A percentile compares a stretch with the other conserved stretches of the same genome.
Conservation (phyloP, 1,140 invertebrate species). For the Grapholita molesta region DNA sequence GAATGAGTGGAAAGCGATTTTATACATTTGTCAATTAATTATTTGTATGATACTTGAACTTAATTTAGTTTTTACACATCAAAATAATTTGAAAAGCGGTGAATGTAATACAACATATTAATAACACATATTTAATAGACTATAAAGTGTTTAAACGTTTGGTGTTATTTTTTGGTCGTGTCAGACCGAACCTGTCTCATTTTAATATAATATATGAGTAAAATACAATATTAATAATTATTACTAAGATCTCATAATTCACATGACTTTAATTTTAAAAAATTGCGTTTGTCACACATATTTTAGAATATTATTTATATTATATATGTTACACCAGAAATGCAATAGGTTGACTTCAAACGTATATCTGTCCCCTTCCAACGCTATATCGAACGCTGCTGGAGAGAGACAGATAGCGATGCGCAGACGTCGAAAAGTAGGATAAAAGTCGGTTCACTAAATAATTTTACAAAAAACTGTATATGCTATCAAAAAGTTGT, state of each 20-base stretch:
- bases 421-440: background rate
- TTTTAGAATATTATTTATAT: background rate
- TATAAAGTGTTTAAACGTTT: constrained; percentile 1
- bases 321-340: background rate
- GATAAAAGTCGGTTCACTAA: background rate
- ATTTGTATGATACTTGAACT: no score
- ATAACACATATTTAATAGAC: constrained; percentile 3
- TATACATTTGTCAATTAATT: no score
- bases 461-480: background rate
- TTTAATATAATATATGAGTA: background rate
- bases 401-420: background rate
- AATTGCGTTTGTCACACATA: background rate
- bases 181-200: background rate
- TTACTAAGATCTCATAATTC: background rate
- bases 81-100: constrained; percentile 35
- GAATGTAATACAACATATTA: constrained; percentile 29
- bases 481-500: background rate
- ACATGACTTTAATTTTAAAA: background rate
- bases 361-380: background rate
- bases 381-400: background rate
- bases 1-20: no score
- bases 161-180: constrained; percentile 11
- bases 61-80: constrained; percentile 30
- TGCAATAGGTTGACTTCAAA: no score
- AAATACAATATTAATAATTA: background rate